phyloP scores from a whole-genome alignment of 2,797 vertebrate species.

The Aphelocoma californica region DNA sequence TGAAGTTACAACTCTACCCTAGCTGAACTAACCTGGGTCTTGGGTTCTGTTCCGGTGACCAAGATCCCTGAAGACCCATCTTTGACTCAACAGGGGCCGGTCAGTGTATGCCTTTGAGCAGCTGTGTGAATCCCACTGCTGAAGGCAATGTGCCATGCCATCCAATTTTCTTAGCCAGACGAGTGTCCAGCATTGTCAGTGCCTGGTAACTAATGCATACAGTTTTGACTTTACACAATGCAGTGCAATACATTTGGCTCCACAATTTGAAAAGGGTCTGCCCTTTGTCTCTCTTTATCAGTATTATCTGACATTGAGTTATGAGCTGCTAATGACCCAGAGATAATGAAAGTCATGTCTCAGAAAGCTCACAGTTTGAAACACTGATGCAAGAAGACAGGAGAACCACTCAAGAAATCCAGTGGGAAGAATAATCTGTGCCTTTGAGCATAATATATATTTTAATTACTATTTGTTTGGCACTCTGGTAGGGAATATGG shows the following conservation, averaged over 20 bases:
- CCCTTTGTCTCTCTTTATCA: constrained; percentile 60
- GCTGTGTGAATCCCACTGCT: background rate
- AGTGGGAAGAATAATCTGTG: constrained; percentile 55
- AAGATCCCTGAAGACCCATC: background rate
- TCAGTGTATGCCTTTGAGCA: background rate
- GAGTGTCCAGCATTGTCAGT: constrained; percentile 6
- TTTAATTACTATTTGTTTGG: constrained; percentile 56
- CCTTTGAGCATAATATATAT: constrained; percentile 47
- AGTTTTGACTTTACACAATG: constrained; percentile 45
- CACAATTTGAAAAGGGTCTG: constrained; percentile 49
- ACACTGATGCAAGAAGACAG: constrained; percentile 54
- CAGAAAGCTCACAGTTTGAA: constrained; percentile 36
- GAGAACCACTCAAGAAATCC: constrained; percentile 56
- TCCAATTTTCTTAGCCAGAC: background rate
- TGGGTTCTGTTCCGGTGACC: background rate
- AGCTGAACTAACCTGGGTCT: background rate
- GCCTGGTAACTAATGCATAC: background rate
- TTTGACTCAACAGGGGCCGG: background rate
- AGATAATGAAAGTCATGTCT: constrained; percentile 64
- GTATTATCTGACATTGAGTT: constrained; percentile 58
- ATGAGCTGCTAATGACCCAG: constrained; percentile 66
- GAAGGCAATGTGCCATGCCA: background rate
- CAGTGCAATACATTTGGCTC: constrained; percentile 27
- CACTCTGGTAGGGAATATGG: constrained; percentile 13
- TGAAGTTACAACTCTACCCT: background rate